Base-by-base conservation (phyloP, 2,888 invertebrate genomes). In the Patella caerulea region DNA sequence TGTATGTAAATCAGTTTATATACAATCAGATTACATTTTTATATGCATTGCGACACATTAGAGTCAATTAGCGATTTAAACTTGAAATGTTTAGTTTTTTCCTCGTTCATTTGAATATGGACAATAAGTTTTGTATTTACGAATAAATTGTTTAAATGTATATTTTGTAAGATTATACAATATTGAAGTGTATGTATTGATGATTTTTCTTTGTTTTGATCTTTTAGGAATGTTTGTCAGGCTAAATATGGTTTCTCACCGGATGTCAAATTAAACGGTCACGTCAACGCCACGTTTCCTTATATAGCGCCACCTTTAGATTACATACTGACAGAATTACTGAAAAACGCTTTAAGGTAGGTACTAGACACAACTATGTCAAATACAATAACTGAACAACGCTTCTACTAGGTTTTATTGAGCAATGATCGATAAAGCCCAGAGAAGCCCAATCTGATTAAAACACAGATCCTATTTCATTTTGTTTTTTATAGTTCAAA, bases 301-400 rank as follows among this genome's bases (percentile, higher is more conserved):
- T 93, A 93, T 85, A 93, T 93, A 71, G 89, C 92, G 77, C 92
- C 91, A 24, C 93, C 93, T 1, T 87, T 93, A 73, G 93, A 93
- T 83, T 93, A 93, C 85, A 93, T 93, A 71, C 87, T 93, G 34
- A 93, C 93, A 7, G 93, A 93, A 85, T 85, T 93, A 72, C 86
- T 93, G 69, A 93, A 93, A 84, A 93, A 93, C 87, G 92, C 93
- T 52, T 92, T 92, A 81, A 90, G 92, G 92, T 92, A 78, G 45
- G 45, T 45, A 45, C 9, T 45, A 45, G 9, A 9, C 45, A 45
- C 9, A 45, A 45, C 45, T 0, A 7, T 45, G 7, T 45, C 0
- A 45, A 45, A 45, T 45, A 45, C 34, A 45, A 45, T 45, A 45
- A 45, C 34, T 7, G 34, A 45, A 45, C 34, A 5, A 45, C 3